Base-by-base conservation (phyloP, 2,888 invertebrate species). In the Drosophila pegasa region DNA sequence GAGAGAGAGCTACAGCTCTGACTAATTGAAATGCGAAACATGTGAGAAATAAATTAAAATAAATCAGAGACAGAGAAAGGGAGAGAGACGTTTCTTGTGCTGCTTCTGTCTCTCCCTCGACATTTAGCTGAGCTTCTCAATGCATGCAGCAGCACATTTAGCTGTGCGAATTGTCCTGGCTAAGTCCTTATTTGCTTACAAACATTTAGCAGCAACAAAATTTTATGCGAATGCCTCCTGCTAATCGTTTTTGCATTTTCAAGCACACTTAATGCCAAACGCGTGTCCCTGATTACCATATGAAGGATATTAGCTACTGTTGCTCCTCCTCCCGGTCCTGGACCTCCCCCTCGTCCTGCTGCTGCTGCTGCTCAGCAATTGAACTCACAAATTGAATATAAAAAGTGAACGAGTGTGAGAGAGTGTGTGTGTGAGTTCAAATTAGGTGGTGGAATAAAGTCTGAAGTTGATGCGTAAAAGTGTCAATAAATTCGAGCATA, bases 251-350 rank as follows among this genome's bases (percentile, higher is more conserved):
- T 76, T 71, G 87, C 87, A 83, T 76, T 77, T 75, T 56, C 33
- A 52, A 86, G 71, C 87, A 67, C 58, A 54, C 71, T 83, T 89
- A 89, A 89, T 89, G 81, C 89, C 63, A 64, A 78, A 79, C 73
- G 87, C 87, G 89, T 89, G 89, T 74, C 81, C 59, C 74, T 75
- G 79, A 89, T 90, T 89, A 87, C 80, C 88, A 89, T 87, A 78
- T 78, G 68, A 61, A 84, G 61, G 58, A 67, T 58, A 43, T 65
- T 47, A 40, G 47, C 55, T 31, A 31, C 22, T 18, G 35, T 10
- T 27, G n/a, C 27, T 25, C 1, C 3, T 4, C 25, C 25, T 25
- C 25, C 25, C 25, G 3, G 3, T 25, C 25, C 25, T 25, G 25
- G 3, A 4, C 3, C 25, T 41, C 14, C 22, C 5, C 3, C 25